Base-by-base conservation (phyloP, 2,113 vertebrate species). In the Scolopax mira region DNA sequence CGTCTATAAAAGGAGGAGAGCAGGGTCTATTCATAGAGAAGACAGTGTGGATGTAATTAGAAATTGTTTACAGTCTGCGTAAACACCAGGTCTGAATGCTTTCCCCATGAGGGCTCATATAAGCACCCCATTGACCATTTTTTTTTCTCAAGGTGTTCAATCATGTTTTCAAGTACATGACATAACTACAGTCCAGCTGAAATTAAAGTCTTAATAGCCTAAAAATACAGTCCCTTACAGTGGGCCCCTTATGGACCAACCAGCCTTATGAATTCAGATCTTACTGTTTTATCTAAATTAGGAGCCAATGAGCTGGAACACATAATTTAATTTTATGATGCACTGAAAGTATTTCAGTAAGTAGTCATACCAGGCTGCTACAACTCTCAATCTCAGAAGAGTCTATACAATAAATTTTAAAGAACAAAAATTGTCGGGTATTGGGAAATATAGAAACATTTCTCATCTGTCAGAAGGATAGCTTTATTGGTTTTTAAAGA, bases 321-420 rank as follows among this genome's bases (percentile, higher is more conserved):
- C 72, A 65, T 93, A 90, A 95, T 95, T 95, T 94, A 91, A 96
- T 97, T 96, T 96, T 95, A 91, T 96, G 75, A 95, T 93, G 75
- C 60, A 93, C 60, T 96, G 91, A 67, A 94, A 94, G 52, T 85
- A 89, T 94, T 91, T 91, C 58, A 91, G 49, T 89, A 60, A 94
- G 54, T 69, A 94, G 79, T 88, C 64, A 70, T 83, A 88, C 64
- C 72, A 88, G 88, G 61, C 64, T 55, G 85, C 64, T 74, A 33
- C 33, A 81, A n/a, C 67, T 78, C 21, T 58, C 57, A 60, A 0
- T 90, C 64, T 88, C 3, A 2, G 61, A 84, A 62, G 42, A 52
- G 24, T 41, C 57, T 31, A 13, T 69, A 3, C 10, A 28, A 78
- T 11, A 62, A 33, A 74, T 95, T 93, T 94, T 69, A 55, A 91